Percentiles rank a stretch among this genome's conserved stretches.
phyloP scores from a whole-genome alignment of 2,113 vertebrate species.

The Campylomormyrus tamandua region DNA sequence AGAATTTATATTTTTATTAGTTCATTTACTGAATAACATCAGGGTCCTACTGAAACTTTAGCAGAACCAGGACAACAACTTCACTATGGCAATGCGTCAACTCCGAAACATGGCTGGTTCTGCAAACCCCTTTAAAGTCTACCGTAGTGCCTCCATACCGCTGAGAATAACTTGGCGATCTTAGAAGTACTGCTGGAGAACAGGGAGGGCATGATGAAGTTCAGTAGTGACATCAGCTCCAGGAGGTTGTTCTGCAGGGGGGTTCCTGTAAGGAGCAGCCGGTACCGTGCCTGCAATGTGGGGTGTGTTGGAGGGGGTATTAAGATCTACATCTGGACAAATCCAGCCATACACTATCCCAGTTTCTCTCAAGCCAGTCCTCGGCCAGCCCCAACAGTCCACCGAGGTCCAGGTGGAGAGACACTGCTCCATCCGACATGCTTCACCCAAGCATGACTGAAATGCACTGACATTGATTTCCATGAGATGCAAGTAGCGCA shows the following conservation, averaged over 20 bases:
- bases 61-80: neutral
- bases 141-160: slow-evolving; percentile 52
- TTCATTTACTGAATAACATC: neutral
- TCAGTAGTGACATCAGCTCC: slow-evolving; percentile 91
- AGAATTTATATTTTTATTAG: neutral
- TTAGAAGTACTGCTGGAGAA: slow-evolving; percentile 87
- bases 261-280: slow-evolving; percentile 87
- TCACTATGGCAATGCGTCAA: neutral
- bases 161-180: slow-evolving; percentile 89
- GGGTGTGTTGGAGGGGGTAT: neutral
- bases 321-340: neutral
- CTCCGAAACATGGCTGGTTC: neutral
- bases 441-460: neutral
- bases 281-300: slow-evolving; percentile 71
- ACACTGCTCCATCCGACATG: neutral
- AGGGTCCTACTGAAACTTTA: neutral
- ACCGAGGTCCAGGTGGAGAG: neutral
- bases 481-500: slow-evolving; percentile 93
- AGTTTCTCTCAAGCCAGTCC: neutral
- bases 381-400: neutral
- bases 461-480: slow-evolving; percentile 77
- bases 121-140: neutral
- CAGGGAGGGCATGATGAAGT: slow-evolving; percentile 98
- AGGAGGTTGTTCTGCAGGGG: slow-evolving; percentile 92
- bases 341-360: neutral